phyloP scores from a whole-genome alignment of 2,113 vertebrate species.

The Pionites leucogaster region DNA sequence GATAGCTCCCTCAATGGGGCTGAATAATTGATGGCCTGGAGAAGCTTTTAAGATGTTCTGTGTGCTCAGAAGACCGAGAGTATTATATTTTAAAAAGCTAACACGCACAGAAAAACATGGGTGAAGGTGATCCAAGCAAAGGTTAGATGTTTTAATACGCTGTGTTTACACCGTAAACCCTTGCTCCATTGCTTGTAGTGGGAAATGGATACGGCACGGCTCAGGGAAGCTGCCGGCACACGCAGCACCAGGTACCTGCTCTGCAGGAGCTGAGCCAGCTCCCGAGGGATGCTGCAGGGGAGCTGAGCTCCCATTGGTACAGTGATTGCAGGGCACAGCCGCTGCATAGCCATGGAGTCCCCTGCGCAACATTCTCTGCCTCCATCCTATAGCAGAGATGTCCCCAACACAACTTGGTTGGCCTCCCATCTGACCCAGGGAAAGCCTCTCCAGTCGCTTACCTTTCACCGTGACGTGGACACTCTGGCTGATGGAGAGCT shows the following conservation, averaged over 20 bases:
- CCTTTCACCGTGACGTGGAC: slow-evolving; percentile 97
- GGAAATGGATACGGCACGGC: slow-evolving; percentile 65
- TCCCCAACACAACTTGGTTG: fast-evolving
- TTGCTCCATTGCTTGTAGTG: slow-evolving; percentile 48
- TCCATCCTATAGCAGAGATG: background rate
- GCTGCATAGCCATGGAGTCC: fast-evolving
- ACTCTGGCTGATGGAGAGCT: slow-evolving; percentile 96
- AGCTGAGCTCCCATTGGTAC: background rate
- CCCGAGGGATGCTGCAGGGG: background rate
- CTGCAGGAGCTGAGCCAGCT: background rate
- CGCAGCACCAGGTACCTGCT: background rate
- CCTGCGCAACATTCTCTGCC: fast-evolving
- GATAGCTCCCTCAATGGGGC: slow-evolving; percentile 78
- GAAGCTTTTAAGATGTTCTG: slow-evolving; percentile 78
- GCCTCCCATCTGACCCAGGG: background rate
- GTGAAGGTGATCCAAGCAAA: slow-evolving; percentile 69
- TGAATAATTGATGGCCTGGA: slow-evolving; percentile 83
- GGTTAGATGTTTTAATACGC: slow-evolving; percentile 75
- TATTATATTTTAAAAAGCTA: slow-evolving; percentile 75
- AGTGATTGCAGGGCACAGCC: background rate
- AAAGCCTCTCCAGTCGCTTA: slow-evolving; percentile 35
- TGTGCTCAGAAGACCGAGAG: slow-evolving; percentile 42
- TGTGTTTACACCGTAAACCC: slow-evolving; percentile 75
- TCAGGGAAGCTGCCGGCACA: background rate
- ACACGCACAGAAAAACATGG: slow-evolving; percentile 66